Evolutionary conservation across 2,113 vertebrate genomes (phyloP).

Genomic region (Peromyscus leucopus): DNA sequence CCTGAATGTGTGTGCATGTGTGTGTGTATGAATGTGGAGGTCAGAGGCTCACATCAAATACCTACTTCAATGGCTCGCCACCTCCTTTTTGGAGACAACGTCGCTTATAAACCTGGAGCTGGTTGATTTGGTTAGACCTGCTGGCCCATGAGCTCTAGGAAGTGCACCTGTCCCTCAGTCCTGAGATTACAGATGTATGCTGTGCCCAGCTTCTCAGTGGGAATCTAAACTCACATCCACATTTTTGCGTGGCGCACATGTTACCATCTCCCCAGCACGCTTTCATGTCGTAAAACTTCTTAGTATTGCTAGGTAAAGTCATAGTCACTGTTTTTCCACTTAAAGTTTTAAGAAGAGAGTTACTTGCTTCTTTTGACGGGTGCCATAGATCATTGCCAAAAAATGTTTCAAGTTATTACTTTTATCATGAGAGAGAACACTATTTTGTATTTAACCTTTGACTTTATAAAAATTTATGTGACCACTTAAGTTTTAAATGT

Average conservation of each 20-base stretch:
- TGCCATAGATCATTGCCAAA: not conserved
- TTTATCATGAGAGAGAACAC: not conserved
- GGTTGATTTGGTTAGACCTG: not conserved
- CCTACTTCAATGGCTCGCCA: not conserved
- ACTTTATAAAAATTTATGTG: not conserved
- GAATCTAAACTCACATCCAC: not conserved
- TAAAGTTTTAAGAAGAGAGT: not conserved
- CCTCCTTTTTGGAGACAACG: too few species aligned
- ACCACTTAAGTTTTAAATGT: not conserved
- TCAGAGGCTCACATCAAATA: not conserved
- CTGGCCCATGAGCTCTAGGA: not conserved
- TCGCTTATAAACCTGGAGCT: not conserved
- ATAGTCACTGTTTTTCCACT: not conserved
- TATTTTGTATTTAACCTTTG: slow-evolving; percentile 22
- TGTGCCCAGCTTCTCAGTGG: not conserved
- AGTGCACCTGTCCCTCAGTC: not conserved
- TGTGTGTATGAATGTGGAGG: not conserved
- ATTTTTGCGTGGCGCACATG: not conserved
- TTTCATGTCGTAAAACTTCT: not conserved
- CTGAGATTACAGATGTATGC: not conserved
- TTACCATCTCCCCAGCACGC: not conserved
- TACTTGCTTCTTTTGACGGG: not conserved
- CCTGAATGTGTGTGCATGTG: not conserved
- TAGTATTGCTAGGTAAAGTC: not conserved
- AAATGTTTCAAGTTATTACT: slow-evolving; percentile 35